Evolutionary conservation across 2,888 invertebrate species (phyloP), one percentile per base, ranked within the genome.

Genomic region (Erpobdella octoculata): DNA sequence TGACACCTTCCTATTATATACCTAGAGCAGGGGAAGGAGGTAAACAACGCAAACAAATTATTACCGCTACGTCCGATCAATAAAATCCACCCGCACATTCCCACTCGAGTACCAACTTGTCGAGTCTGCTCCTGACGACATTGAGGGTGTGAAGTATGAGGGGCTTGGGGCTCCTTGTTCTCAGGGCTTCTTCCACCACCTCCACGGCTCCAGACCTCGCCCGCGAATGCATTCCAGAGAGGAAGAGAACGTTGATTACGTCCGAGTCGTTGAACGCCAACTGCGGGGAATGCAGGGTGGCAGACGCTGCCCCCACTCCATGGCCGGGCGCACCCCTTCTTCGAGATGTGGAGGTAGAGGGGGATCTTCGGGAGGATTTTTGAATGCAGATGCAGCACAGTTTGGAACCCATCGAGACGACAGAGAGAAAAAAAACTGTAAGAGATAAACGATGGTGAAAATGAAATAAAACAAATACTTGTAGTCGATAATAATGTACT

Each of bases 391-490:
- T 2, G 18, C 53, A 53, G 28, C 53, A 53, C 53, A 53, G 53
- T 28, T 53, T 53, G 21, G 53, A 53, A 21, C 53, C 53, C 53
- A 53, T 53, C 53, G n/a, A n/a, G n/a, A n/a, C n/a, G n/a, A n/a
- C n/a, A n/a, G n/a, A n/a, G n/a, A n/a, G n/a, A n/a, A n/a, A n/a
- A n/a, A n/a, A n/a, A n/a, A n/a, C n/a, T n/a, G n/a, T n/a, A n/a
- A n/a, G n/a, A n/a, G n/a, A n/a, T n/a, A n/a, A n/a, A n/a, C n/a
- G n/a, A n/a, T n/a, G n/a, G n/a, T n/a, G n/a, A n/a, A n/a, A n/a
- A n/a, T n/a, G n/a, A n/a, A n/a, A n/a, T n/a, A n/a, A n/a, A n/a
- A n/a, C n/a, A n/a, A n/a, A n/a, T n/a, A n/a, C n/a, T n/a, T n/a
- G n/a, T n/a, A n/a, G n/a, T n/a, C n/a, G n/a, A n/a, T n/a, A n/a